phyloP scores from a whole-genome alignment of 1,140 invertebrate genomes.

The Diabrotica virgifera region DNA sequence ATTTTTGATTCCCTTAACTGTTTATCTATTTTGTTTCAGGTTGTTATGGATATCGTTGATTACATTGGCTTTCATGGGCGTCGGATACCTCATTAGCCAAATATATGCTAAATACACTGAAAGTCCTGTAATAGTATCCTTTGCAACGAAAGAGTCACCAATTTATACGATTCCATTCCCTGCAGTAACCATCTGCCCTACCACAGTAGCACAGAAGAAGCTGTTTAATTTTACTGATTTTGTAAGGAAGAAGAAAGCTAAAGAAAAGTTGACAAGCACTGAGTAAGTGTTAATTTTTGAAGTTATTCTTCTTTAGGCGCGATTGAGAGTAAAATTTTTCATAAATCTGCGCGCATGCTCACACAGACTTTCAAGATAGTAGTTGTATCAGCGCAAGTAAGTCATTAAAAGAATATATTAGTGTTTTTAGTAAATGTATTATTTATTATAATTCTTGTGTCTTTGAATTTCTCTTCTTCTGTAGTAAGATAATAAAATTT shows the following conservation, averaged over 20 bases:
- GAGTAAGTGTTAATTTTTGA: not conserved
- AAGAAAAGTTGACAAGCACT: not conserved
- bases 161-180: conserved; percentile 57
- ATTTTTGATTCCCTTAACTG: too few relatives aligned
- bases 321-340: too few relatives aligned
- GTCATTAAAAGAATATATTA: too few relatives aligned
- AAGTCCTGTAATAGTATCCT: conserved; percentile 57
- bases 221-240: conserved; percentile 45
- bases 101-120: conserved; percentile 55
- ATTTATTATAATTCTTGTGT: too few relatives aligned
- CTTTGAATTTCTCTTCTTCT: not conserved
- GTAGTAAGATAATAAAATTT: not conserved
- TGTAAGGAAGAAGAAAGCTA: conserved; percentile 18
- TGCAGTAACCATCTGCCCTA: conserved; percentile 55
- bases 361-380: too few relatives aligned
- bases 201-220: conserved; percentile 45
- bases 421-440: too few relatives aligned
- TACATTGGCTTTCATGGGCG: conserved; percentile 48
- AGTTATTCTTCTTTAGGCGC: too few relatives aligned
- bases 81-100: conserved; percentile 49
- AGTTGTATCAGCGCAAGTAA: too few relatives aligned
- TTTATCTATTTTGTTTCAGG: conserved; percentile 34
- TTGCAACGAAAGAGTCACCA: conserved; percentile 53
- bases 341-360: too few relatives aligned
- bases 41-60: conserved; percentile 54